phyloP scores from a whole-genome alignment of 2,113 vertebrate genomes.

The Scolopax mira region DNA sequence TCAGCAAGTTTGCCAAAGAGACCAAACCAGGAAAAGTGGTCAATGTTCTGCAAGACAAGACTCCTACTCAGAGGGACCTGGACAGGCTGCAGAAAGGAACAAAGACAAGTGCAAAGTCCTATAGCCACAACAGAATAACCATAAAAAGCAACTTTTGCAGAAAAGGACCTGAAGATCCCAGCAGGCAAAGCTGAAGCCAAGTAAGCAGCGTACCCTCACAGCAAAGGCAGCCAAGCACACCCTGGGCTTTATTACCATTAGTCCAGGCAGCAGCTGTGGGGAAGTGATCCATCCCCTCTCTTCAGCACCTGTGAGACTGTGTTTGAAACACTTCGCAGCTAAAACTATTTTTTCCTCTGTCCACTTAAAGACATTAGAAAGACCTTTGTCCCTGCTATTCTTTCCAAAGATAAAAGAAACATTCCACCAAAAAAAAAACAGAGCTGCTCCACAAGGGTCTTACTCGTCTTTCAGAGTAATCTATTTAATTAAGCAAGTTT shows the following conservation, averaged over 20 bases:
- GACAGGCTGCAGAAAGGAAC: neutral
- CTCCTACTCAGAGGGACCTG: neutral
- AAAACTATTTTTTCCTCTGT: neutral
- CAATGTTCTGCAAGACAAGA: neutral
- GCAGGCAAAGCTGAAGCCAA: rapidly evolving
- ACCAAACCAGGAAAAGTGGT: neutral
- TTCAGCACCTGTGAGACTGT: neutral
- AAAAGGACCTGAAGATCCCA: neutral
- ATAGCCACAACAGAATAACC: neutral
- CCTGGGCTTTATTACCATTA: neutral
- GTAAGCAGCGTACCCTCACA: rapidly evolving
- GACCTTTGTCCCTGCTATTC: neutral
- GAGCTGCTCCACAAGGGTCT: neutral
- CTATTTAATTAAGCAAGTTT: neutral
- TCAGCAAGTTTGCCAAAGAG: neutral
- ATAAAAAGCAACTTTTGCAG: neutral
- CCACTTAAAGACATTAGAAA: neutral
- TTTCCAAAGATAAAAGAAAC: neutral
- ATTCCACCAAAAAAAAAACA: neutral
- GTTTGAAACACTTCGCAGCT: neutral
- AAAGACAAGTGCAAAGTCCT: neutral
- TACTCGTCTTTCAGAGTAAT: neutral
- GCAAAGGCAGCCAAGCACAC: neutral
- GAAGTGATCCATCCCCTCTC: neutral
- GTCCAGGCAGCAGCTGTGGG: neutral